These are phyloP conservation scores for Apodemia zela DNA, from an alignment of 2,888 invertebrate genomes.

Conservation along the genomic window DNA sequence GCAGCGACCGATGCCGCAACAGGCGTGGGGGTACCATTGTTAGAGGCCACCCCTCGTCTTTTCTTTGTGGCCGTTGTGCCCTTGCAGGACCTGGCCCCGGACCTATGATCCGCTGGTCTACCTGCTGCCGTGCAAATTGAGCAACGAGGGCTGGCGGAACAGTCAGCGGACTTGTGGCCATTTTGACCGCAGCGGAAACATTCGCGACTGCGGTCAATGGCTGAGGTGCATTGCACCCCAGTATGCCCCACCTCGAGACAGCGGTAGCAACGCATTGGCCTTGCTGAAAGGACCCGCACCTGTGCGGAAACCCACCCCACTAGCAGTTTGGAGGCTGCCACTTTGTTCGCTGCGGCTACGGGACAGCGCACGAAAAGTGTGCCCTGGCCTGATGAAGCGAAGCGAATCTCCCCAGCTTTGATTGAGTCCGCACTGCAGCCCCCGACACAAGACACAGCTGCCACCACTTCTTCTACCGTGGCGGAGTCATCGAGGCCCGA, in stretches of 20 bases:
- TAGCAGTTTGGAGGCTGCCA: slow-evolving; percentile 2
- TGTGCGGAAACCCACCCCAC: slow-evolving; percentile 22
- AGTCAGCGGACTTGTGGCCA: slow-evolving; percentile 18
- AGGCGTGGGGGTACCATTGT: too few relatives aligned
- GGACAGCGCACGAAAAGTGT: not conserved
- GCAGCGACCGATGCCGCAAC: too few relatives aligned
- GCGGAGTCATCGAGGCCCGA: slow-evolving; percentile 24
- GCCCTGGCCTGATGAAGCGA: not conserved
- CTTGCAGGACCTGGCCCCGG: too few relatives aligned
- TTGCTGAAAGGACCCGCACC: slow-evolving; percentile 16
- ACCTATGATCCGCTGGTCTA: not conserved
- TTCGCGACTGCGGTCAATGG: slow-evolving; percentile 18
- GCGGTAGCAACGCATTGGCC: slow-evolving; percentile 24
- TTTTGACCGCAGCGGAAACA: slow-evolving; percentile 31
- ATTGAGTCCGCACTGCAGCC: slow-evolving; percentile 14
- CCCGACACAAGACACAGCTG: slow-evolving; percentile 3
- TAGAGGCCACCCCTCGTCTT: too few relatives aligned
- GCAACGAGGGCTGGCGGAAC: slow-evolving; percentile 19
- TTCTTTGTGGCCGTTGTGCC: too few relatives aligned
- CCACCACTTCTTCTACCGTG: slow-evolving; percentile 15
- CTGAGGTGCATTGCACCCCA: slow-evolving; percentile 13
- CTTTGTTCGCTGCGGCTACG: not conserved
- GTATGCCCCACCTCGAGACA: slow-evolving; percentile 28
- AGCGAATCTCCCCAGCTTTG: not conserved
- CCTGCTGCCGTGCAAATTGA: slow-evolving; percentile 19